phyloP scores from a whole-genome alignment of 2,888 invertebrate species.

The Alsophila aescularia region DNA sequence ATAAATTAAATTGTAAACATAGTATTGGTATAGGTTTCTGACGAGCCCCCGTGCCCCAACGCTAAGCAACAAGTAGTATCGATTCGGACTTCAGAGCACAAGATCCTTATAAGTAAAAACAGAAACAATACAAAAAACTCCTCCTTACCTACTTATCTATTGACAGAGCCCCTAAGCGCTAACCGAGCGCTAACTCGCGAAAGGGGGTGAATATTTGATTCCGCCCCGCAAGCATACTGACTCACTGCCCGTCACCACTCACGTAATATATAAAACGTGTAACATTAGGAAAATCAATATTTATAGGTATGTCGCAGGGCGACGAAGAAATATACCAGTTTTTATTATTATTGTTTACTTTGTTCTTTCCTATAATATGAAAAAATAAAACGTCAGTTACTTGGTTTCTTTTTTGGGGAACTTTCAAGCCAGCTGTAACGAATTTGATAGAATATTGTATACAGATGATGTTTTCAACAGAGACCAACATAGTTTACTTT shows the following conservation, averaged over 20 bases:
- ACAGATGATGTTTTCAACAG: too few relatives aligned
- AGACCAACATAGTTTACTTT: too few relatives aligned
- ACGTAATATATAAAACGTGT: too few relatives aligned
- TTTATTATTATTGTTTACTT: too few relatives aligned
- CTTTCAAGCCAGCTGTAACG: too few relatives aligned
- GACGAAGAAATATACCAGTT: neutral
- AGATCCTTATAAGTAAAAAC: constrained; percentile 1
- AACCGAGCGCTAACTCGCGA: constrained; percentile 25
- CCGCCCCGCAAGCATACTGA: constrained; percentile 25
- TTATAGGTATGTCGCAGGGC: neutral
- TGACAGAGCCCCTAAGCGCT: constrained; percentile 17
- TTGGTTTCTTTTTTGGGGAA: too few relatives aligned
- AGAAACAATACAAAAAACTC: constrained; percentile 7
- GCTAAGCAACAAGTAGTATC: neutral
- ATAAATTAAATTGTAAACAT: too few relatives aligned
- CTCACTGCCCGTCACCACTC: constrained; percentile 10
- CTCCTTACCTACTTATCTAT: neutral
- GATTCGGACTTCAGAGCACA: neutral
- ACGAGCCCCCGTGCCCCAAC: too few relatives aligned
- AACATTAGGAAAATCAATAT: neutral
- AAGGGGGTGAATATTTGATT: constrained; percentile 30
- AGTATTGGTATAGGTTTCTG: too few relatives aligned
- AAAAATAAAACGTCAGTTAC: too few relatives aligned
- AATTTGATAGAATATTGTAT: too few relatives aligned
- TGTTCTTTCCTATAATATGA: too few relatives aligned